Evolutionary conservation across 2,888 invertebrate genomes (phyloP).

Genomic region (Tetrapedia diversipes): DNA sequence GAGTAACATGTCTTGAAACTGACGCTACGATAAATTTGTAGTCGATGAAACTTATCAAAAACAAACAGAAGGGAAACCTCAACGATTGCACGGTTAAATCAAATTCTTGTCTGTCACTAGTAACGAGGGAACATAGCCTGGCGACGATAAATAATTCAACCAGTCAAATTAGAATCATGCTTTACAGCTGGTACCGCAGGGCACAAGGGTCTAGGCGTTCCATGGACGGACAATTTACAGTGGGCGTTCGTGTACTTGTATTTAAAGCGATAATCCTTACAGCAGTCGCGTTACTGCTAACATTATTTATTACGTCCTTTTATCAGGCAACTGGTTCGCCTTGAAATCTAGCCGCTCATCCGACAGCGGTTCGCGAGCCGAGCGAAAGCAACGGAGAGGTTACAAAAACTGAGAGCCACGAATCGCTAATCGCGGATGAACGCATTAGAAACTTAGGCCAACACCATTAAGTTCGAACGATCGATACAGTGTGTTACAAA

Average conservation of each 20-base stretch:
- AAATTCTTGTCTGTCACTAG: slow-evolving; percentile 35
- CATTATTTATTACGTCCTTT: slow-evolving; percentile 69
- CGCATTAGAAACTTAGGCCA: not conserved
- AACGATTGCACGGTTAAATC: not conserved
- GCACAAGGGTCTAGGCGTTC: slow-evolving; percentile 24
- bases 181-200: slow-evolving; percentile 44
- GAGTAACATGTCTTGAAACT: too few species aligned
- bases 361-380: slow-evolving; percentile 46
- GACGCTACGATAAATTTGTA: too few species aligned
- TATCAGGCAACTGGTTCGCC: slow-evolving; percentile 72
- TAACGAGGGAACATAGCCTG: slow-evolving; percentile 14
- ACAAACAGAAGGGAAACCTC: too few species aligned
- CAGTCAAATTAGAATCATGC: slow-evolving; percentile 61
- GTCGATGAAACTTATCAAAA: too few species aligned
- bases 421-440: slow-evolving; percentile 40
- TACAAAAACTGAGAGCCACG: slow-evolving; percentile 25
- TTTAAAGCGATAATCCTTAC: slow-evolving; percentile 67
- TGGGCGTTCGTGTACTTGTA: slow-evolving; percentile 61
- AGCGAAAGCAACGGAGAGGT: slow-evolving; percentile 32
- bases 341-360: slow-evolving; percentile 68
- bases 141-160: slow-evolving; percentile 59
- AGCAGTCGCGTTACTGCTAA: slow-evolving; percentile 60
- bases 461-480: not conserved
- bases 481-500: not conserved
- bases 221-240: slow-evolving; percentile 58